Evolutionary conservation across 2,113 vertebrate genomes (phyloP), one percentile per base, ranked within the genome.

Genomic region (Tauraco erythrolophus): DNA sequence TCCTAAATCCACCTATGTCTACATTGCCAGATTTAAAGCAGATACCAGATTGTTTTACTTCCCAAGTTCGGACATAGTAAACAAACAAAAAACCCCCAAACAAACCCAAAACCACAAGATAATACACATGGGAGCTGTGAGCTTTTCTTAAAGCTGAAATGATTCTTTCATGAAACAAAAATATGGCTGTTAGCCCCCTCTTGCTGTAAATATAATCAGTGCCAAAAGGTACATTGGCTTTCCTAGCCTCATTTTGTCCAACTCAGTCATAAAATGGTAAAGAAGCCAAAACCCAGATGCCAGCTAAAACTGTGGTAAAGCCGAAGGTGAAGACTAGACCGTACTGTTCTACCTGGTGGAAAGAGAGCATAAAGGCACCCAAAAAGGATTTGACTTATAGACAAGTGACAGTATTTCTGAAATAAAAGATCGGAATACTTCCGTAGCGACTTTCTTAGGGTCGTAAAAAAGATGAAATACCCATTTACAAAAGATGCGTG

Each of bases 371-470:
- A 72, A 84, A 84, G 30, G 60, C 37, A 84, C 72, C 12, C 13
- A 23, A 76, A 84, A 81, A 57, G 19, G 21, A 69, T 82, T 37
- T 96, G 72, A 84, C 48, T 81, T 89, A 86, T n/a, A 84, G 92
- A 53, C 69, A 72, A 87, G 45, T 79, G 80, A 94, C 37, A 87
- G 41, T 37, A 91, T 92, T 92, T 94, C 89, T 91, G 87, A 95
- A 87, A 79, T 92, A 84, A 97, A 94, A 84, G 69, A 91, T 25
- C 68, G 81, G 61, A 78, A 84, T 87, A 96, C 69, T 89, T 93
- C n/a, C 0, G 0, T 14, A n/a, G 81, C 50, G 84, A 69, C 57
- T 85, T 84, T 86, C 91, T 92, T 57, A 75, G 61, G 28, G 84
- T 64, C 14, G 0, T 94, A 92, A 95, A 95, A 92, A 92, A 95